A percentile compares a stretch with the other conserved stretches of the same genome.
Conservation (phyloP, 2,888 invertebrate genomes). For the Hirtodrosophila cameraria region DNA sequence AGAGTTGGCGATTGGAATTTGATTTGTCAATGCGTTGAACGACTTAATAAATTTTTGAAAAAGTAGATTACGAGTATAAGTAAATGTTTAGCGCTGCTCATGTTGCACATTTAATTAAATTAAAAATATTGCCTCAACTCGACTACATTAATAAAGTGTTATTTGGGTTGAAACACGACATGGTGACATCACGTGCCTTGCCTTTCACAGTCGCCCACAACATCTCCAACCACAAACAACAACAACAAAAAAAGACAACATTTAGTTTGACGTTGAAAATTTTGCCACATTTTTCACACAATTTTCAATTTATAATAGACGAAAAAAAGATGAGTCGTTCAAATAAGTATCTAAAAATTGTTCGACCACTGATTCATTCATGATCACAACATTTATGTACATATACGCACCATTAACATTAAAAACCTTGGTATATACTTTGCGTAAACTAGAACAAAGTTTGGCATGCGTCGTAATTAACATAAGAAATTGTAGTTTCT, state of each 20-base stretch:
- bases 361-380: constrained; percentile 54
- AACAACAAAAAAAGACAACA: background rate
- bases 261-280: constrained; percentile 10
- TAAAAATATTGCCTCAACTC: constrained; percentile 42
- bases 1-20: constrained; percentile 29
- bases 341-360: constrained; percentile 33
- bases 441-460: constrained; percentile 53
- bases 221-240: constrained; percentile 29
- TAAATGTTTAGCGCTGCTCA: constrained; percentile 24
- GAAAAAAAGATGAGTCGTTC: constrained; percentile 55
- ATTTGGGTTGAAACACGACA: constrained; percentile 54
- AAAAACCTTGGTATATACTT: constrained; percentile 72
- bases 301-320: constrained; percentile 4
- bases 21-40: constrained; percentile 21
- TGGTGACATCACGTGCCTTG: constrained; percentile 68
- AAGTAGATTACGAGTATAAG: constrained; percentile 7
- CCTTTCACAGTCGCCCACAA: constrained; percentile 57
- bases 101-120: constrained; percentile 65
- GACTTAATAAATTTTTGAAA: constrained; percentile 6
- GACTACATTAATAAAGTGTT: constrained; percentile 52
- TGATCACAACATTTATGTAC: constrained; percentile 36
- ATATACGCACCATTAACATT: constrained; percentile 79
- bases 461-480: constrained; percentile 49
- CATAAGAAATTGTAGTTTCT: constrained; percentile 33
- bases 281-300: constrained; percentile 23